These are phyloP conservation scores for Tachysurus vachellii DNA, from an alignment of 2,113 vertebrate species.

Conservation along the genomic window DNA sequence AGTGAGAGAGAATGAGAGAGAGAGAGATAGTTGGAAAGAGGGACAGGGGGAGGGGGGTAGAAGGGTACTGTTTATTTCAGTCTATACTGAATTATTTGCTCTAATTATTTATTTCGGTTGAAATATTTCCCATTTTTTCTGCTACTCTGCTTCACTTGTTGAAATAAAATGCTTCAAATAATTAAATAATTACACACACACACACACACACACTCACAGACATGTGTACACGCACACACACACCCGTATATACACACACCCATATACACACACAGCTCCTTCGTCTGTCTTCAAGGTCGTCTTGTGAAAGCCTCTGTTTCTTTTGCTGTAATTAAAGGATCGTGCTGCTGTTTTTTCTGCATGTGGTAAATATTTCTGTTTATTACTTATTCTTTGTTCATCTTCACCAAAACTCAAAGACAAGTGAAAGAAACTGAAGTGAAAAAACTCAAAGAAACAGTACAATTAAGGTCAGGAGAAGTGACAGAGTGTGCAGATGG, in stretches of 20 bases:
- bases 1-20: slow-evolving; percentile 67
- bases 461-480: neutral
- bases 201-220: neutral
- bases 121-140: neutral
- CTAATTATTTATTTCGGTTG: neutral
- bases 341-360: neutral
- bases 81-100: neutral
- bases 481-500: neutral
- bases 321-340: slow-evolving; percentile 17
- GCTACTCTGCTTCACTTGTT: neutral
- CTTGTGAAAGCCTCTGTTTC: slow-evolving; percentile 28
- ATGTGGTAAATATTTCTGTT: slow-evolving; percentile 1
- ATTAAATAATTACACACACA: neutral
- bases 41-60: neutral
- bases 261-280: neutral
- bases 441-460: neutral
- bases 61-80: neutral
- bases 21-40: slow-evolving; percentile 52
- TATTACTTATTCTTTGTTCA: neutral
- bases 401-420: neutral
- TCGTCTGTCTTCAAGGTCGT: slow-evolving; percentile 43
- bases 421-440: neutral
- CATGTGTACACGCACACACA: neutral
- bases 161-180: neutral
- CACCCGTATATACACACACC: neutral